Base-by-base conservation (phyloP, 2,113 vertebrate species). In the Alethe diademata region DNA sequence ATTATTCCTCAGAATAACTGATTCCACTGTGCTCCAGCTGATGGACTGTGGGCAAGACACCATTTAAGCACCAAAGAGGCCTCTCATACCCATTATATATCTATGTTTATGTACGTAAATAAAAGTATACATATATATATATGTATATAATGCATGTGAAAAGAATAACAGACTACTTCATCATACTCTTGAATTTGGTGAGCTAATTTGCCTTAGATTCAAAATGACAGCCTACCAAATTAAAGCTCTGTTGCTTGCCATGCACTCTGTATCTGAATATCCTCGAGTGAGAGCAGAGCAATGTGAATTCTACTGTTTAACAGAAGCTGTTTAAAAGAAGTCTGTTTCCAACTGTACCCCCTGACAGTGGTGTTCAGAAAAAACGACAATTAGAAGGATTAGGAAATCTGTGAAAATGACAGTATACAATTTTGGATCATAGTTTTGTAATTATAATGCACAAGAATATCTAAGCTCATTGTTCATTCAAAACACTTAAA, bases 321-420 rank as follows among this genome's bases (percentile, higher is more conserved):
- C 13, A 76, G 67, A 48, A 15, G 11, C 4, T 62, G 31, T 9
- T 35, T 79, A 33, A 62, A 88, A 67, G 11, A 78, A 69, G 5
- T 15, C 24, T 76, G 2, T 20, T 82, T 83, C 12, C 15, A 19
- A 2, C 25, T 16, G 0, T 42, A 33, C 25, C 14, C 14, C 0
- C 19, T 62, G 56, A 75, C 25, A 73, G 14, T 10, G 8, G 13
- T 20, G 31, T 51, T 82, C 11, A 31, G 42, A 69, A 79, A 67
- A 91, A 81, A 8, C 6, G 56, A 20, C 36, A 42, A 11, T 61
- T 26, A 54, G 42, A 73, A 84, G 5, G 15, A 80, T 54, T 47
- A 79, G 19, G 23, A 93, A 92, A 62, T 65, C 31, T 43, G 11
- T 80, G 56, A 42, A 87, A 76, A 90, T 70, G 19, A 33, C 2